Evolutionary conservation across 2,113 vertebrate species (phyloP), one percentile per base, ranked within the genome.

Genomic region (Ia io): DNA sequence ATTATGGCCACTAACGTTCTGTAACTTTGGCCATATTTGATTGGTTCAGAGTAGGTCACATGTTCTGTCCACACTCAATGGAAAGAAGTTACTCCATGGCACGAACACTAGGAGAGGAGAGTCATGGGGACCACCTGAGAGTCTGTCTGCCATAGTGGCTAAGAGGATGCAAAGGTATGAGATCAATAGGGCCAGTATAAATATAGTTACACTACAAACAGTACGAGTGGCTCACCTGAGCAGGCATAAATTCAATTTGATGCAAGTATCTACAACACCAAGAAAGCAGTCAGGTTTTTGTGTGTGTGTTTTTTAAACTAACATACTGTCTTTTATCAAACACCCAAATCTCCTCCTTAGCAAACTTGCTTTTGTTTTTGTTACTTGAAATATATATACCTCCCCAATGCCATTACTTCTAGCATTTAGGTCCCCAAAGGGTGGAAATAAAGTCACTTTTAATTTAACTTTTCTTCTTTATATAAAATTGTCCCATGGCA

Each of bases 371-470:
- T 30, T 47, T 25, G 4, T 16, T 35, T 69, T 71, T 9, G 25
- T 40, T 59, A 37, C 59, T 85, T 67, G 51, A 87, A 90, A 86
- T 65, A 73, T 25, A 32, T 30, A 32, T 9, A 88, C 28, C 13
- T 65, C 13, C 3, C 47, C 40, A 56, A 1, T 70, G 32, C 12
- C 47, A 9, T 92, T 74, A 49, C 28, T 69, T 80, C 20, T 73
- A 63, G n/a, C 23, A 84, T 85, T 94, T 94, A 88, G 20, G 37
- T 42, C 91, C 51, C 40, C 79, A 84, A 67, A 89, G 37, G 47
- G 51, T 70, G 17, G 67, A 87, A 79, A 78, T 37, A 69, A 85
- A 97, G 67, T 90, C 84, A 78, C 87, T 94, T 96, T 88, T 94
- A 96, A 94, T 96, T 96, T 53, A 56, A 4, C 14, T 84, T 80